Base-by-base conservation (phyloP, 53 echinoderm and acorn worm species). In the Astropecten irregularis region DNA sequence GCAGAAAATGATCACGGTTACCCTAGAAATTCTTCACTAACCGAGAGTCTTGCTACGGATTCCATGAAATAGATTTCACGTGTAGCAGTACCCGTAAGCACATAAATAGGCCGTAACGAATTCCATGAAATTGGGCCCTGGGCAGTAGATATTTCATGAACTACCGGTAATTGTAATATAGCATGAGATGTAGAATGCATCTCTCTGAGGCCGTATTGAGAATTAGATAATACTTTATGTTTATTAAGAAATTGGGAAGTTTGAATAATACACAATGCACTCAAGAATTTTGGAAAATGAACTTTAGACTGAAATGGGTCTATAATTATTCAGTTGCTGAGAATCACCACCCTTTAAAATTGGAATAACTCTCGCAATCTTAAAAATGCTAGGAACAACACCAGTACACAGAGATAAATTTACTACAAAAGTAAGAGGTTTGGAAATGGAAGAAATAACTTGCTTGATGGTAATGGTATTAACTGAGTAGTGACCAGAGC, bases 101-200 rank as follows among this genome's bases (percentile, higher is more conserved):
- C n/a, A n/a, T n/a, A n/a, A n/a, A n/a, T n/a, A n/a, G n/a, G n/a
- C n/a, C n/a, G n/a, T n/a, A n/a, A n/a, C n/a, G n/a, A n/a, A n/a
- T n/a, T n/a, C n/a, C n/a, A n/a, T n/a, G n/a, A n/a, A n/a, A n/a
- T n/a, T n/a, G n/a, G n/a, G n/a, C n/a, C n/a, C n/a, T n/a, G n/a
- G n/a, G n/a, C n/a, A n/a, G n/a, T n/a, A n/a, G 71, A 33, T 36
- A 84, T 71, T 26, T 73, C 71, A 71, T 84, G 71, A 20, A 55
- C 51, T 3, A n/a, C n/a, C n/a, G n/a, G n/a, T n/a, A 84, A 35
- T 18, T 81, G 10, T 9, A 84, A 10, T 2, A 71, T 39, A 9
- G 86, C 76, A n/a, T 62, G 35, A 32, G 44, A 40, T 19, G 86
- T 76, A 18, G 86, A 59, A 49, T 76, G 63, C 2, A 36, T 36